A percentile compares a stretch with the other conserved stretches of the same genome.
phyloP scores from a whole-genome alignment of 2,888 invertebrate genomes.

The Hesperia comma region DNA sequence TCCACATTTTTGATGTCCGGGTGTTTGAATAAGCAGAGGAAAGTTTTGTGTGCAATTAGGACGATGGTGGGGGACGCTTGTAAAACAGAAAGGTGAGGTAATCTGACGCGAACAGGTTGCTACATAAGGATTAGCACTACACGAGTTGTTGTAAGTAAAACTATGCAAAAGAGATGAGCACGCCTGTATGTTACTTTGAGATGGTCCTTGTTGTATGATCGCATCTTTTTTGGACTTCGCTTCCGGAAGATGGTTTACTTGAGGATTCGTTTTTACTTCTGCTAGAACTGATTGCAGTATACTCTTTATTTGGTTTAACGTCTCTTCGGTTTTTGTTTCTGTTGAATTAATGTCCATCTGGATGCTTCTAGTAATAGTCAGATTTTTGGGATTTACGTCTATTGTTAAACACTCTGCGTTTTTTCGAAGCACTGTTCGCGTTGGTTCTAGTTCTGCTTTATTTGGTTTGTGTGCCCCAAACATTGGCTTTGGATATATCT shows the following conservation, averaged over 20 bases:
- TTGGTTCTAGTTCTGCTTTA: constrained; percentile 33
- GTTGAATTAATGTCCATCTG: constrained; percentile 43
- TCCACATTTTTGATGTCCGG: constrained; percentile 54
- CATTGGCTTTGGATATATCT: constrained; percentile 53
- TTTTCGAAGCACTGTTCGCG: constrained; percentile 41
- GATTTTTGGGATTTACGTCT: constrained; percentile 41
- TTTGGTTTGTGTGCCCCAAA: constrained; percentile 38
- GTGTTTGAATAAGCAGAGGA: constrained; percentile 62
- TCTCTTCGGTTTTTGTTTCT: constrained; percentile 60
- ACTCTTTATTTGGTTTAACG: constrained; percentile 69
- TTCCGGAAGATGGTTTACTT: constrained; percentile 45
- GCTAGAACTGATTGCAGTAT: constrained; percentile 69
- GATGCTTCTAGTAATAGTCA: constrained; percentile 55
- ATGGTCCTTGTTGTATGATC: constrained; percentile 62
- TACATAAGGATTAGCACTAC: constrained; percentile 54
- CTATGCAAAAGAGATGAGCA: constrained; percentile 61
- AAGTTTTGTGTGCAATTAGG: constrained; percentile 62
- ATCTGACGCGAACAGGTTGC: constrained; percentile 58
- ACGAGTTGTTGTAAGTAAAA: constrained; percentile 61
- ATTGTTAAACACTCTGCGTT: constrained; percentile 56
- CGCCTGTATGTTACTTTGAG: constrained; percentile 55
- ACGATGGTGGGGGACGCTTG: constrained; percentile 47
- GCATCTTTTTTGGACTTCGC: constrained; percentile 62
- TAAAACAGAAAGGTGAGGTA: constrained; percentile 49
- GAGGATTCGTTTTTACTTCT: constrained; percentile 66